A percentile compares a stretch with the other conserved stretches of the same genome.
These are phyloP conservation scores for Eupithecia exiguata DNA, from an alignment of 2,888 invertebrate species.

Conservation along the genomic window DNA sequence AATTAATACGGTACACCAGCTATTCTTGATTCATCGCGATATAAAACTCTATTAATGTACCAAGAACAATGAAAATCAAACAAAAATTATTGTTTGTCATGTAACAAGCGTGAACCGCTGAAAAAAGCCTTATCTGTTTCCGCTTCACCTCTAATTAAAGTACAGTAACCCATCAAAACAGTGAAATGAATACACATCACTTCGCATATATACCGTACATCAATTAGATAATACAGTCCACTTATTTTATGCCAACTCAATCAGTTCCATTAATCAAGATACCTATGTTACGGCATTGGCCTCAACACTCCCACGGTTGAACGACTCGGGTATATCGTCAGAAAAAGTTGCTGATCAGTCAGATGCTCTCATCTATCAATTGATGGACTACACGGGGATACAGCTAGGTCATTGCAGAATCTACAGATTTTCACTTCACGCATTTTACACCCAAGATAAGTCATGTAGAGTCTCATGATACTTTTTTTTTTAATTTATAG, in stretches of 20 bases:
- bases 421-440: not conserved
- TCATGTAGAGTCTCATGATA: not conserved
- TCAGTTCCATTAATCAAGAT: conserved; percentile 76
- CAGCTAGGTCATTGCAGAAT: conserved; percentile 22
- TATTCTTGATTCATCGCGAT: conserved; percentile 21
- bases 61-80: conserved; percentile 34
- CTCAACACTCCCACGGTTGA: conserved; percentile 66
- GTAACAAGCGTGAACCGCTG: conserved; percentile 46
- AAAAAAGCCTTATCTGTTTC: conserved; percentile 53
- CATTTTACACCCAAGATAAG: not conserved
- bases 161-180: conserved; percentile 60
- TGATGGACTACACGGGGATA: conserved; percentile 11
- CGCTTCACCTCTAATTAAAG: conserved; percentile 60
- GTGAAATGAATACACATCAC: conserved; percentile 56
- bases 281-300: conserved; percentile 58
- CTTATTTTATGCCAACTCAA: conserved; percentile 68
- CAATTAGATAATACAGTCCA: conserved; percentile 61
- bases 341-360: conserved; percentile 63
- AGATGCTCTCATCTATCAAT: conserved; percentile 21
- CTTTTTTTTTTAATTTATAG: too few relatives aligned
- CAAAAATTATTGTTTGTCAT: conserved; percentile 48
- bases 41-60: conserved; percentile 25
- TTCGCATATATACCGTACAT: conserved; percentile 56
- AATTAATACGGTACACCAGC: conserved; percentile 1
- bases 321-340: conserved; percentile 54